Evolutionary conservation across 2,113 vertebrate species (phyloP), one percentile per base, ranked within the genome.

Genomic region (Neolamprologus variostigma): DNA sequence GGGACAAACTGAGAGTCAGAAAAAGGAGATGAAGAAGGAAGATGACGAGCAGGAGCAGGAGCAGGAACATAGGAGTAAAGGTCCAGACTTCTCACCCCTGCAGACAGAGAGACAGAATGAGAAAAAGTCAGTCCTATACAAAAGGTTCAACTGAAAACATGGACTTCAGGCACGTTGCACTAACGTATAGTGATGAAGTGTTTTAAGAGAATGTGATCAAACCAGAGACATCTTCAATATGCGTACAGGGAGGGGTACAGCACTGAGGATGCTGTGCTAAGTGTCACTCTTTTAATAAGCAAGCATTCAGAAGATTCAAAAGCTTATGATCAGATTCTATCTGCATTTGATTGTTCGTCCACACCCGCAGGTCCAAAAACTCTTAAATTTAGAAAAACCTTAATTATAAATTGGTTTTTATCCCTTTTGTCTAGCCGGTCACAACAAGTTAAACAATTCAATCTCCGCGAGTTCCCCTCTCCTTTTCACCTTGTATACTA

Each of bases 11-110:
- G 11, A 71, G 45, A n/a, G 9, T 8, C 16, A 51, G 26, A 47
- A 50, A 33, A 78, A 51, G 85, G n/a, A 3, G 8, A 16, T 4
- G 3, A 26, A 61, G 47, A 9, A 16, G 11, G n/a, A 53, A 3
- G 26, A 19, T 4, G 31, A 33, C 45, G 47, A 33, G 23, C 17
- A 28, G 21, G 42, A 59, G 55, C 80, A 16, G 51, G 66, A 79
- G 11, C 23, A 16, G 51, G 66, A 79, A 9, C 23, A 51, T 17
- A 5, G 8, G 83, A 4, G 28, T 55, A 9, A 21, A 76, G 50
- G n/a, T 3, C 84, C 61, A 8, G 7, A 11, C 5, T 19, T 26
- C 68, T 76, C 4, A 3, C 23, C 83, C 87, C 94, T 95, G 83
- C 19, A 94, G 6, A 89, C 8, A 53, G 40, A 23, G 26, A 17